Conservation (phyloP, 2,113 vertebrate species). For the Hemibagrus wyckioides region DNA sequence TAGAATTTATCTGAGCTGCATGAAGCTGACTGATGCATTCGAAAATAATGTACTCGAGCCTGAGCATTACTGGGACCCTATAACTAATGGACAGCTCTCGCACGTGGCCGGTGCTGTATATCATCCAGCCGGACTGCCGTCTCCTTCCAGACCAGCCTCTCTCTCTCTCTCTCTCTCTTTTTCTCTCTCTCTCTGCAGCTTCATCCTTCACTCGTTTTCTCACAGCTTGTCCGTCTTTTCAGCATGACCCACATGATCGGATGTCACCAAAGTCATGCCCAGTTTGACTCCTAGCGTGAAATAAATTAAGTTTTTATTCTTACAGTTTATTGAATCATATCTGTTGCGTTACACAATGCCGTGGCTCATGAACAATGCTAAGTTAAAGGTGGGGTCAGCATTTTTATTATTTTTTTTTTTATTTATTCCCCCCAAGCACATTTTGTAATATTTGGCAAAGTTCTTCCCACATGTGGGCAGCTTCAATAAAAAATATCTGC, state of each 20-base stretch:
- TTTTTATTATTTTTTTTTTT: not conserved
- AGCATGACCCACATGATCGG: not conserved
- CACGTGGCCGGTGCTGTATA: conserved; percentile 88
- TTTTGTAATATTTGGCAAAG: conserved; percentile 7
- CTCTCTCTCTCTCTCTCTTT: conserved; percentile 4
- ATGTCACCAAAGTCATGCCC: not conserved
- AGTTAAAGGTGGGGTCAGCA: conserved; percentile 2
- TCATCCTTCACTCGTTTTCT: not conserved
- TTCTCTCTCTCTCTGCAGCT: not conserved
- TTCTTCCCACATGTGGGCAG: conserved; percentile 7
- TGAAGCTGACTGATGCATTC: conserved; percentile 94
- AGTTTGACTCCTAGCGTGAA: not conserved
- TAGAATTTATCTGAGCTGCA: conserved; percentile 87
- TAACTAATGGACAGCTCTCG: conserved; percentile 92
- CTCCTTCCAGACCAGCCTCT: conserved; percentile 33
- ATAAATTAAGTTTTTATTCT: not conserved
- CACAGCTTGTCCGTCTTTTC: not conserved
- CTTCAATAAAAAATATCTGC: conserved; percentile 32
- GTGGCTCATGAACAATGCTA: not conserved
- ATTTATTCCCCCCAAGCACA: not conserved
- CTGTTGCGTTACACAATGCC: not conserved
- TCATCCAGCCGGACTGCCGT: conserved; percentile 83
- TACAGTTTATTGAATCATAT: not conserved
- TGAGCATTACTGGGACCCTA: conserved; percentile 85
- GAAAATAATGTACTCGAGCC: conserved; percentile 95